These are phyloP conservation scores for Aptenodytes forsteri DNA, from an alignment of 2,113 vertebrate genomes.

Conservation along the genomic window DNA sequence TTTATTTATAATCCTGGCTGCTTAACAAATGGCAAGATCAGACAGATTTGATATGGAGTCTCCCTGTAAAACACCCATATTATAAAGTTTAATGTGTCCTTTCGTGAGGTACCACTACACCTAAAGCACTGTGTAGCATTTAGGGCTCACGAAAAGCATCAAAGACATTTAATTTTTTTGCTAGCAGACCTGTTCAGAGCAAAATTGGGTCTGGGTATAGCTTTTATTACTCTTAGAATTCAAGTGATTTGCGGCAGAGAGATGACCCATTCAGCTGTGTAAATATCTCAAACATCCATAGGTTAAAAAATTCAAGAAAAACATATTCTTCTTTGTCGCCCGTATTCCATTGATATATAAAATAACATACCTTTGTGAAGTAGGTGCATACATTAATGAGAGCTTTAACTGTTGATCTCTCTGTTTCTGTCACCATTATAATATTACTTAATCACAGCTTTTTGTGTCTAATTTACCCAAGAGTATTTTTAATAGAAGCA, in stretches of 20 bases:
- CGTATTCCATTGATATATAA: background rate
- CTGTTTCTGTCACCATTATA: constrained; percentile 42
- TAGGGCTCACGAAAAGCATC: background rate
- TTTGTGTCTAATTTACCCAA: constrained; percentile 59
- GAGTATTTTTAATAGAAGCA: constrained; percentile 38
- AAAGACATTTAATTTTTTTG: background rate
- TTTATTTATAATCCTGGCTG: background rate
- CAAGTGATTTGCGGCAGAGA: background rate
- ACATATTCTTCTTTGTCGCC: background rate
- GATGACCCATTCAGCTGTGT: background rate
- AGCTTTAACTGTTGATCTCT: constrained; percentile 42
- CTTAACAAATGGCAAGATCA: background rate
- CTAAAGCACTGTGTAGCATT: background rate
- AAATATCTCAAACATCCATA: background rate
- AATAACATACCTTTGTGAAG: constrained; percentile 21
- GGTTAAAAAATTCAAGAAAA: constrained; percentile 5
- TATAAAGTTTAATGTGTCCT: background rate
- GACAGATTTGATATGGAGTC: background rate
- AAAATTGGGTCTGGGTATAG: background rate
- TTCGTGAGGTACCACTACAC: background rate
- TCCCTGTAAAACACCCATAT: background rate
- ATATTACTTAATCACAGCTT: constrained; percentile 51
- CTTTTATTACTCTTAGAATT: background rate
- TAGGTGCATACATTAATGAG: background rate
- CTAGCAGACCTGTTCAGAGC: background rate